phyloP scores from a whole-genome alignment of 2,888 invertebrate species.

The Caenorhabditis uteleia region DNA sequence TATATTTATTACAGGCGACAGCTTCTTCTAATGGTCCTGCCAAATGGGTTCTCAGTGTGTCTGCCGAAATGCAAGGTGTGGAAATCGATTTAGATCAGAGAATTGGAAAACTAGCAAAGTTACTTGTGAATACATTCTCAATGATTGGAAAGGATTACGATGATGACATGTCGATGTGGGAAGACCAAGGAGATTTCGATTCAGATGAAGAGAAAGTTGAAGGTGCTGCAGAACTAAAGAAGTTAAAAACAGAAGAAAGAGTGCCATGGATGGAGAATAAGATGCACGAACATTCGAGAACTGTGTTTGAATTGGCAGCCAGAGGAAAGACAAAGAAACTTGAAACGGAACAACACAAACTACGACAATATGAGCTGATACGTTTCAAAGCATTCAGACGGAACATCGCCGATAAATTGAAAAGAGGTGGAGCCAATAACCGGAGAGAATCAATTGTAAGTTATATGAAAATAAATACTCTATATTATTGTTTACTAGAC shows the following conservation, averaged over 20 bases:
- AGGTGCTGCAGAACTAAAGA: conserved; percentile 43
- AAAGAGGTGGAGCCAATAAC: conserved; percentile 1
- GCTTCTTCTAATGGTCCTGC: conserved; percentile 73
- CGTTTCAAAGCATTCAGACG: conserved; percentile 76
- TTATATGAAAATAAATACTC: no score
- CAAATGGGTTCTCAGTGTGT: conserved; percentile 95
- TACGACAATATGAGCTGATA: conserved; percentile 90
- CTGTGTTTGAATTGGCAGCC: conserved; percentile 85
- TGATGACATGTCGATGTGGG: conserved; percentile 34
- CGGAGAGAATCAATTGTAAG: neutral
- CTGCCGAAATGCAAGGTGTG: conserved; percentile 92
- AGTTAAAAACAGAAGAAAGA: conserved; percentile 41
- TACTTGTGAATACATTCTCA: conserved; percentile 91
- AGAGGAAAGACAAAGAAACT: conserved; percentile 86
- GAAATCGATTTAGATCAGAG: conserved; percentile 63
- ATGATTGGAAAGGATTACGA: conserved; percentile 77
- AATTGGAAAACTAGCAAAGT: conserved; percentile 84
- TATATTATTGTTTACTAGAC: no score
- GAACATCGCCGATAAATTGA: conserved; percentile 35
- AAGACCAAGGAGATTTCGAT: conserved; percentile 39
- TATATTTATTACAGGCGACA: no score
- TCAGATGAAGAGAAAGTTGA: conserved; percentile 45
- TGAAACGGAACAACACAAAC: conserved; percentile 86
- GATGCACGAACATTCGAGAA: conserved; percentile 95
- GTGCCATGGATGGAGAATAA: conserved; percentile 66